These are phyloP conservation scores for Ispidina picta DNA, from an alignment of 2,797 vertebrate genomes.

Conservation along the genomic window DNA sequence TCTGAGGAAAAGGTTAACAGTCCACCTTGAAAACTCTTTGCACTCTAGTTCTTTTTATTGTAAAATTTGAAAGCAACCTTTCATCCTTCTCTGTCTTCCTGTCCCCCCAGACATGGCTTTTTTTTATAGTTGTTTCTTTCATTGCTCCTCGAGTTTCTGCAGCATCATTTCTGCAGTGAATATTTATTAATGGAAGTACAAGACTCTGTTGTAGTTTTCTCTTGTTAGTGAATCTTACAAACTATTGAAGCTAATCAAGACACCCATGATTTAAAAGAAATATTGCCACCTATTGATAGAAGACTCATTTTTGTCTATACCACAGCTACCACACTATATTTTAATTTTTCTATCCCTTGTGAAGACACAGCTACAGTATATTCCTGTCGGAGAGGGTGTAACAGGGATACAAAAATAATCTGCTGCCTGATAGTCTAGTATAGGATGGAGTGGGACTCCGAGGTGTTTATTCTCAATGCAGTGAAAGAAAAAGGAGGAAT, in stretches of 20 bases:
- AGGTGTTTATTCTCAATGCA: neutral
- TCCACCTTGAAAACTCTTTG: slow-evolving; percentile 31
- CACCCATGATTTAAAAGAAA: neutral
- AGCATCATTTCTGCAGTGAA: neutral
- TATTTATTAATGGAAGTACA: neutral
- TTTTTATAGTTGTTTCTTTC: neutral
- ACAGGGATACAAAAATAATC: neutral
- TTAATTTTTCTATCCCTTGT: neutral
- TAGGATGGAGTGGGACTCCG: neutral
- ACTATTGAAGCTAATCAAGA: neutral
- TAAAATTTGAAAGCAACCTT: slow-evolving; percentile 17
- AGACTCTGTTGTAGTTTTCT: neutral
- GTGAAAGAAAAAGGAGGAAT: neutral
- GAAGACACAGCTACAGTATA: neutral
- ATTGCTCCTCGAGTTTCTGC: neutral
- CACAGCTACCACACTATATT: neutral
- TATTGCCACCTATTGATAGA: neutral
- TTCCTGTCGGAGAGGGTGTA: neutral
- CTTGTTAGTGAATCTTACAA: neutral
- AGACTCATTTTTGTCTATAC: neutral
- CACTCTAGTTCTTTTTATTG: neutral
- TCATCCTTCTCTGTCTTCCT: neutral
- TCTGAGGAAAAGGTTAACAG: slow-evolving; percentile 3
- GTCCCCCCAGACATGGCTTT: neutral
- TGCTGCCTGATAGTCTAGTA: neutral